Percentiles rank a stretch among this genome's conserved stretches.
phyloP scores from a whole-genome alignment of 2,888 invertebrate genomes.

The Eulithis prunata region DNA sequence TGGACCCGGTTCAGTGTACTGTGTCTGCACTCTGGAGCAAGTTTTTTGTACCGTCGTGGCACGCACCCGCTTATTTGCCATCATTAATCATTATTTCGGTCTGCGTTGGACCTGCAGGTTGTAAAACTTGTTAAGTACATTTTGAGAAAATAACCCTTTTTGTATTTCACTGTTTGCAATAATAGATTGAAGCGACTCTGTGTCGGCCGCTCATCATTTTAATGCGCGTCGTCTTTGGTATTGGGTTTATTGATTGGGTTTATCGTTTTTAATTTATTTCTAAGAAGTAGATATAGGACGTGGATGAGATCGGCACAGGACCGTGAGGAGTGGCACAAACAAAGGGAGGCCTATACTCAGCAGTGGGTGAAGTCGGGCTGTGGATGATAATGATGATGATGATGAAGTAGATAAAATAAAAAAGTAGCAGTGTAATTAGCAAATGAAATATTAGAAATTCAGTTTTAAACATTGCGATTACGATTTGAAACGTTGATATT shows the following conservation, averaged over 20 bases:
- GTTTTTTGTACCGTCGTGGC: constrained; percentile 68
- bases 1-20: constrained; percentile 67
- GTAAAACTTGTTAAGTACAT: constrained; percentile 40
- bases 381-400: too few relatives aligned
- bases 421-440: too few relatives aligned
- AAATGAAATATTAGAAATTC: too few relatives aligned
- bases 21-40: constrained; percentile 52
- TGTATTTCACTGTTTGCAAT: constrained; percentile 28
- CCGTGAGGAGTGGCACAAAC: too few relatives aligned
- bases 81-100: constrained; percentile 84
- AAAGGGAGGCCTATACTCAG: too few relatives aligned
- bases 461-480: too few relatives aligned
- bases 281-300: too few relatives aligned
- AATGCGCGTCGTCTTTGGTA: constrained; percentile 5
- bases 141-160: constrained; percentile 76
- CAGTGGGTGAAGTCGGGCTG: too few relatives aligned
- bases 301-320: too few relatives aligned
- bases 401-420: too few relatives aligned
- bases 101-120: constrained; percentile 62
- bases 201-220: constrained; percentile 11
- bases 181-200: constrained; percentile 13
- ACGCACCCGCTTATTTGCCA: constrained; percentile 83
- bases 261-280: too few relatives aligned
- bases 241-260: not conserved
- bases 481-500: too few relatives aligned